Evolutionary conservation across 2,113 vertebrate species (phyloP), one percentile per base, ranked within the genome.

Genomic region (Chascanopsetta lugubris): DNA sequence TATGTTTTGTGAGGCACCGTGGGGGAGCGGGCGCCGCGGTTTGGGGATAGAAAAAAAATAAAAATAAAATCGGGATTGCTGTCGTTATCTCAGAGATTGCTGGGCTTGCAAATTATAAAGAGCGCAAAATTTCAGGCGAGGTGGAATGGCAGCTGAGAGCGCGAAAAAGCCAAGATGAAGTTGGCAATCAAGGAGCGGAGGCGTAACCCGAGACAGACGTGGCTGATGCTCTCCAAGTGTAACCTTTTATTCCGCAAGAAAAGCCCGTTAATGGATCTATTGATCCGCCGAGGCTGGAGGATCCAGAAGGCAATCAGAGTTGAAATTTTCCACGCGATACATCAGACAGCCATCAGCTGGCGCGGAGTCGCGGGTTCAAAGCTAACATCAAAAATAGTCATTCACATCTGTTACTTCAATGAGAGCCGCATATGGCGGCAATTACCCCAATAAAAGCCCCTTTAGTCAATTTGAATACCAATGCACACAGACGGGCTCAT

Each of bases 401-500:
- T 93, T 92, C 90, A 90, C 91, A 92, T 91, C 90, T 92, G 91
- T 88, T 90, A 88, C 89, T 91, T 90, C 88, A 91, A 90, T 92
- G 77, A 85, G 84, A 79, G 87, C 88, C 79, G 83, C 90, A 91
- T 88, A 90, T 89, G 89, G 88, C 88, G 80, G 89, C 91, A 92
- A 93, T 93, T 93, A 92, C 84, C 54, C 62, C 86, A 83, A 85
- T 83, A 82, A 92, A 91, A 85, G 84, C 57, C 73, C 69, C 83
- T 89, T 90, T 86, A 81, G 85, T 86, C 80, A 75, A 79, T 89
- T 86, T 91, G 82, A 91, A 92, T 90, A 85, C 78, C 81, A 85
- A 91, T 83, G 90, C 85, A 85, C 83, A 87, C 89, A 89, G 87
- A 89, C 87, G 83, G 84, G 81, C 89, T 85, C 72, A 77, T 90